Base-by-base conservation (phyloP, 2,797 vertebrate species). In the Darevskia nairensis region DNA sequence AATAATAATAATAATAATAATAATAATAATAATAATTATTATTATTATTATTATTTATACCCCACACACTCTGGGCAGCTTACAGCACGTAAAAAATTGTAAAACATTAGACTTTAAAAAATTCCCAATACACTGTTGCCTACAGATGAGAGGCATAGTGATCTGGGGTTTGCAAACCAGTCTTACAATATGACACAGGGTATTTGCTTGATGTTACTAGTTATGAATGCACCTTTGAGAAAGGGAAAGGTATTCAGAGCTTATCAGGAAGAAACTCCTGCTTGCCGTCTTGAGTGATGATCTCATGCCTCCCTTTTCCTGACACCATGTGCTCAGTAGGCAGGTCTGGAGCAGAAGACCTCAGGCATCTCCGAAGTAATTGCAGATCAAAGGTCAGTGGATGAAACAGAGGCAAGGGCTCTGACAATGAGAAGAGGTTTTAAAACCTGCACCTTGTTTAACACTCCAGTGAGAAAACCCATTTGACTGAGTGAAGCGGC, bases 381-480 rank as follows among this genome's bases (percentile, higher is more conserved):
- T 90, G 64, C 86, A 66, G 86, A 55, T 85, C 86, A 90, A 85
- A 90, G 83, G 86, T 88, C 89, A 88, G n/a, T 5, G 15, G 39
- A 72, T 66, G 79, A 82, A 82, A 88, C 64, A 82, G 64, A 78
- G 81, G 39, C 66, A 17, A 80, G 50, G 72, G 17, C 46, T 90
- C 72, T n/a, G 83, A 82, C 83, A 88, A 79, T 78, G 66, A 61
- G 72, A 82, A 85, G 64, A 46, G n/a, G 61, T 82, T 90, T 88
- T 66, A 85, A 85, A 78, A 72, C 79, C 46, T 78, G 72, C 82
- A 77, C 82, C 89, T 88, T 90, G 86, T 64, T 87, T 90, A 86
- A 88, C 87, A 88, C 87, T 75, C 80, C 82, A 88, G 64, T 87
- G 72, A 82, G 46, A 82, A 79, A 89, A 92, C 85, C 88, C 41